phyloP scores from a whole-genome alignment of 2,797 vertebrate genomes.

The Crenuchus spilurus region DNA sequence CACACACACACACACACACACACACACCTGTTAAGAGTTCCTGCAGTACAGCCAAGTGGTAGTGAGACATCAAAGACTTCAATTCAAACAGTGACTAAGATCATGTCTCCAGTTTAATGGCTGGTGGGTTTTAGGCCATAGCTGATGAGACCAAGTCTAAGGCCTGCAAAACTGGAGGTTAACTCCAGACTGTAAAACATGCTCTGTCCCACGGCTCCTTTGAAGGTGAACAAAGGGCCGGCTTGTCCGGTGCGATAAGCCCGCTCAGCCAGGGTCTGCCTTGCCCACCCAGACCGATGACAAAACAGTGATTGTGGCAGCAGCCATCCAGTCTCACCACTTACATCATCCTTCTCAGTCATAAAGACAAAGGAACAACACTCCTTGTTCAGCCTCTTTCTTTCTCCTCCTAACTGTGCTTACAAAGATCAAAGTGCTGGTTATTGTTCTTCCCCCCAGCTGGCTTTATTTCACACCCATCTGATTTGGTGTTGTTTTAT shows the following conservation, averaged over 20 bases:
- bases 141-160: slow-evolving; percentile 52
- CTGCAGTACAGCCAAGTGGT: slow-evolving; percentile 18
- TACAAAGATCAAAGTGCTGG: slow-evolving; percentile 7
- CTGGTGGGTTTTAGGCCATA: slow-evolving; percentile 30
- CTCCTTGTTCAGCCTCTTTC: not conserved
- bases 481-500: slow-evolving; percentile 44
- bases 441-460: not conserved
- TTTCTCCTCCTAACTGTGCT: not conserved
- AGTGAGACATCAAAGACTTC: slow-evolving; percentile 43
- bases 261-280: slow-evolving; percentile 49
- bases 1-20: slow-evolving; percentile 46
- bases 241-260: slow-evolving; percentile 65
- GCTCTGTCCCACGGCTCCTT: slow-evolving; percentile 64
- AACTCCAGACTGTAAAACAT: slow-evolving; percentile 63
- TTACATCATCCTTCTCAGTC: slow-evolving; percentile 31
- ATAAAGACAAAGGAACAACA: slow-evolving; percentile 19
- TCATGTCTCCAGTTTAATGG: slow-evolving; percentile 56
- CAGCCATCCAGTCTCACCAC: slow-evolving; percentile 49
- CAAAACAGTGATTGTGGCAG: slow-evolving; percentile 13
- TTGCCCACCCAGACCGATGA: slow-evolving; percentile 70
- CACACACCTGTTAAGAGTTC: slow-evolving; percentile 49
- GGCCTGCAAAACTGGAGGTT: slow-evolving; percentile 50
- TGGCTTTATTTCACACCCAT: slow-evolving; percentile 18
- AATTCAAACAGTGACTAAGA: slow-evolving; percentile 40
- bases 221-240: slow-evolving; percentile 73